These are phyloP conservation scores for Cyprichromis sp. DNA, from an alignment of 2,113 vertebrate genomes.

Conservation along the genomic window DNA sequence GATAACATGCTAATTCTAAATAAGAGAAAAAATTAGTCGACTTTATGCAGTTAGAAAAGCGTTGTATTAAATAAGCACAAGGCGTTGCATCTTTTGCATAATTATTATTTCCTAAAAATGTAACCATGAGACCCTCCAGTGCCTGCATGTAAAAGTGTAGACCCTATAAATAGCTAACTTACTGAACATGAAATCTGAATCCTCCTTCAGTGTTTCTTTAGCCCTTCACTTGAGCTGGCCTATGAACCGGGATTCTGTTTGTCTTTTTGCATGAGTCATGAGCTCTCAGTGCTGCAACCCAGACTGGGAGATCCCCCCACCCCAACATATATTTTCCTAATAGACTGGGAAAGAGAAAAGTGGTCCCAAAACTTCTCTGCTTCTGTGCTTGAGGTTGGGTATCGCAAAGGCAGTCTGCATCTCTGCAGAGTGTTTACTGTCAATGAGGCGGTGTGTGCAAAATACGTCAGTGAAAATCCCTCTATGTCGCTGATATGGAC, in stretches of 20 bases:
- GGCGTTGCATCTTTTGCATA: neutral
- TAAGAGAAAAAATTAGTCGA: neutral
- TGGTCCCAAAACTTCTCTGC: neutral
- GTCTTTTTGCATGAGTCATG: constrained; percentile 24
- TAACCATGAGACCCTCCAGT: neutral
- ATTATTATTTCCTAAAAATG: neutral
- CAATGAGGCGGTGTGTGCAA: neutral
- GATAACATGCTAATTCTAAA: neutral
- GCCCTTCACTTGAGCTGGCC: neutral
- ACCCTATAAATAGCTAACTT: neutral
- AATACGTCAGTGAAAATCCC: neutral
- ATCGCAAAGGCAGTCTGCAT: neutral
- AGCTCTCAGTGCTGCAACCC: constrained; percentile 18
- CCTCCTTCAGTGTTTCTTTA: neutral
- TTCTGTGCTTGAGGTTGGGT: rapidly evolving
- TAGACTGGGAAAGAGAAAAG: neutral
- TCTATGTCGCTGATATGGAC: neutral
- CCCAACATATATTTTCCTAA: neutral
- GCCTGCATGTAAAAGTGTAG: neutral
- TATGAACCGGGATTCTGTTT: neutral
- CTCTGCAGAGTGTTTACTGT: neutral
- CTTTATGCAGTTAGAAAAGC: neutral
- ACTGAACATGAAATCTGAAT: neutral
- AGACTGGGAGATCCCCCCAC: neutral
- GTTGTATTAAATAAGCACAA: neutral